Percentiles rank a stretch among this genome's conserved stretches.
Conservation (phyloP, 2,113 vertebrate genomes). For the Parus major region DNA sequence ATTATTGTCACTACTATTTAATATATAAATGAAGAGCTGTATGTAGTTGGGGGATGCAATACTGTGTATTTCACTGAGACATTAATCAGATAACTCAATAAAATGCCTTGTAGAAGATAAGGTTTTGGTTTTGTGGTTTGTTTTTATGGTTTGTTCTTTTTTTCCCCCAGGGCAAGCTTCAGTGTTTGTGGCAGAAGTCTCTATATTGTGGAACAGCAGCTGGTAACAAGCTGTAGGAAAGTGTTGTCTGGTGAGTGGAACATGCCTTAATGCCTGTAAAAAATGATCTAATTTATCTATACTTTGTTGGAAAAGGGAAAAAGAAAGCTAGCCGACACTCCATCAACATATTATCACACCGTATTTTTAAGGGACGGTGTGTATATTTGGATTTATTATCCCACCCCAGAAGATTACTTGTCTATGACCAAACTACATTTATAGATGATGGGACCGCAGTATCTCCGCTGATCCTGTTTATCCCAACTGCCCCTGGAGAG, state of each 20-base stretch:
- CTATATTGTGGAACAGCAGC: neutral
- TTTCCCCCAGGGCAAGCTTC: neutral
- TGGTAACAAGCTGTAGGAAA: neutral
- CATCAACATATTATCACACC: neutral
- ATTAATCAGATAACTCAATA: neutral
- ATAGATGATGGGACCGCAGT: rapidly evolving
- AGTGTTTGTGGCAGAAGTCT: neutral
- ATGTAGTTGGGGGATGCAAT: neutral
- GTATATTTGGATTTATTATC: neutral
- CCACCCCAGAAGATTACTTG: neutral
- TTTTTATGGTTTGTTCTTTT: neutral
- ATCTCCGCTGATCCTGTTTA: neutral
- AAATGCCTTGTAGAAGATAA: neutral
- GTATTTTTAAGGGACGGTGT: neutral
- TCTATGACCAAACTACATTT: rapidly evolving
- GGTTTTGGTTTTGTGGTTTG: neutral
- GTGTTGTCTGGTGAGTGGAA: neutral
- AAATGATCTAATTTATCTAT: neutral
- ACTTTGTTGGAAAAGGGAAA: neutral
- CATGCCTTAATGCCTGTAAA: neutral
- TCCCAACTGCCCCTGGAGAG: neutral
- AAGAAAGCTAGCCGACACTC: neutral
- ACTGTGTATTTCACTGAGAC: neutral
- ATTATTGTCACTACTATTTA: neutral
- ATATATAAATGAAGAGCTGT: neutral